A percentile compares a stretch with the other conserved stretches of the same genome.
Evolutionary conservation across 2,888 invertebrate species (phyloP).

Genomic region (Apamea epomidion): DNA sequence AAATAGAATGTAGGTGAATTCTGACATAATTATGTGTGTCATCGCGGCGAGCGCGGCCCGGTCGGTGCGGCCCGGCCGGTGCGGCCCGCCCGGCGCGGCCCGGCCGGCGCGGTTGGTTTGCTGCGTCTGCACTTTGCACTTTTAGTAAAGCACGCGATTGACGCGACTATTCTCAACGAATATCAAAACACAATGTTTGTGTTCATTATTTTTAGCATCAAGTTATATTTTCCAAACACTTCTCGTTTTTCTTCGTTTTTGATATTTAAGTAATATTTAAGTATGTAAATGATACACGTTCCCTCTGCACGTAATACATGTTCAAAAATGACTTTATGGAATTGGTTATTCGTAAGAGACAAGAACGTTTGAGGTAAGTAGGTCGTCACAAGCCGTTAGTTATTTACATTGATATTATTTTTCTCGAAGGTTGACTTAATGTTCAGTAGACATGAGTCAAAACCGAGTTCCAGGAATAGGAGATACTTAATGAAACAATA

Average conservation of each 20-base stretch:
- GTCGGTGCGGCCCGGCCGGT: too few species aligned
- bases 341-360: neutral
- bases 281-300: neutral
- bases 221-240: neutral
- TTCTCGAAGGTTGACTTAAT: neutral
- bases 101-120: too few species aligned
- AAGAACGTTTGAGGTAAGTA: neutral
- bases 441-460: slow-evolving; percentile 1
- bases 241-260: neutral
- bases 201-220: neutral
- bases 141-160: too few species aligned
- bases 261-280: neutral
- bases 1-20: too few species aligned
- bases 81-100: too few species aligned
- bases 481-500: neutral
- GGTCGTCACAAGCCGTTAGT: neutral
- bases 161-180: too few species aligned
- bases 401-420: neutral
- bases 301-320: neutral
- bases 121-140: too few species aligned
- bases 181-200: too few species aligned
- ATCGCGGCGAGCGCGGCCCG: too few species aligned
- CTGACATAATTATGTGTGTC: too few species aligned
- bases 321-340: neutral
- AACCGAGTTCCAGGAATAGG: neutral